phyloP scores from a whole-genome alignment of 2,888 invertebrate species.

The Taenaris catops region DNA sequence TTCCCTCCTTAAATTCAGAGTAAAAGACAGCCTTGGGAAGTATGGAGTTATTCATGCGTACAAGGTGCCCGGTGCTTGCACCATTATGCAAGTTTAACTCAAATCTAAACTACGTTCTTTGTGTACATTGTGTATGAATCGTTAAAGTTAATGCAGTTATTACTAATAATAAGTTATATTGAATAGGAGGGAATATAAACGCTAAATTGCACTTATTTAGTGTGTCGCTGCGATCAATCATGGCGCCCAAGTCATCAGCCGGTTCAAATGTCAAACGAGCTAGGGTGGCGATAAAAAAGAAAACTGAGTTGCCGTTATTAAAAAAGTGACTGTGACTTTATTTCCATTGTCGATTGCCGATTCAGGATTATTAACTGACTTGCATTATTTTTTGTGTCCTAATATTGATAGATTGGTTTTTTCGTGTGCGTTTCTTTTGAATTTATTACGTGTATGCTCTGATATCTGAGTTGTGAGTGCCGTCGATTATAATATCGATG shows the following conservation, averaged over 20 bases:
- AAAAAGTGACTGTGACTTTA: constrained; percentile 80
- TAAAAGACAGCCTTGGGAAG: too few relatives aligned
- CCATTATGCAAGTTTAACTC: too few relatives aligned
- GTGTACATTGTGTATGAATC: too few relatives aligned
- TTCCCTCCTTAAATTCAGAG: too few relatives aligned
- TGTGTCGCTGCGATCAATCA: constrained; percentile 75
- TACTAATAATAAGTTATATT: constrained; percentile 57
- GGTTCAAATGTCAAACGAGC: constrained; percentile 78
- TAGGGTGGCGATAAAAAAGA: constrained; percentile 77
- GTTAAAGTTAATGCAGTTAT: too few relatives aligned
- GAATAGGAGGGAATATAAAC: constrained; percentile 66
- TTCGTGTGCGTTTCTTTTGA: constrained; percentile 65
- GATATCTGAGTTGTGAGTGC: constrained; percentile 41
- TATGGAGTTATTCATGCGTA: too few relatives aligned
- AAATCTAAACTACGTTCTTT: too few relatives aligned
- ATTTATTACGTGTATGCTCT: constrained; percentile 52
- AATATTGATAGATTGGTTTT: constrained; percentile 79
- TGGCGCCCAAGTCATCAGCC: constrained; percentile 73
- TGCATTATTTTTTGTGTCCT: constrained; percentile 79
- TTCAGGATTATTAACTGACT: constrained; percentile 79
- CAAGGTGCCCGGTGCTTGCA: too few relatives aligned
- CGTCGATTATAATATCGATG: constrained; percentile 54
- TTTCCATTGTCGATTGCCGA: constrained; percentile 78
- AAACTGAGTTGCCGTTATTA: constrained; percentile 75
- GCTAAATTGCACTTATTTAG: constrained; percentile 78